Evolutionary conservation across 1,140 invertebrate genomes (phyloP).

Genomic region (Probaryconus sp.): DNA sequence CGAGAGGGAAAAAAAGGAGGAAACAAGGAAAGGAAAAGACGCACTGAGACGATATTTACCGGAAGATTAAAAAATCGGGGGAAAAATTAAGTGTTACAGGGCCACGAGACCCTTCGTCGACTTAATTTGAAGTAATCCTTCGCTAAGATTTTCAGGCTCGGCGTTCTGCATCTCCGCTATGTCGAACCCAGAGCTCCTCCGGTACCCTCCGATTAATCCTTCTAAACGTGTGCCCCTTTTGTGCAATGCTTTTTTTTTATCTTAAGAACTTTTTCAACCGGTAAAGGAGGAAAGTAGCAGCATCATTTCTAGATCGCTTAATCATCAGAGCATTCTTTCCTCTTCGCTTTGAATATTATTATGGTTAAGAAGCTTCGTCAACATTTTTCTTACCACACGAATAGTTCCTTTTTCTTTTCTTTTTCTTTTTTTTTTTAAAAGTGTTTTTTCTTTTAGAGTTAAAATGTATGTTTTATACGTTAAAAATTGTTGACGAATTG

Average conservation of each 20-base stretch:
- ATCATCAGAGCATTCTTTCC: conserved; percentile 32
- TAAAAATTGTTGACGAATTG: too few species aligned
- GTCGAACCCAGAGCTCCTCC: conserved; percentile 50
- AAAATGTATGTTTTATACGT: too few species aligned
- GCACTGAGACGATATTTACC: conserved; percentile 76
- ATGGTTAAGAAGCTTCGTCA: conserved; percentile 14
- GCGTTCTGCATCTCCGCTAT: conserved; percentile 46
- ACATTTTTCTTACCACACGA: background rate
- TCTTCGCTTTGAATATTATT: conserved; percentile 30
- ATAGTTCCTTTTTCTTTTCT: too few species aligned
- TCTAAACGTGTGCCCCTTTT: conserved; percentile 58
- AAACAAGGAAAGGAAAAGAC: conserved; percentile 55
- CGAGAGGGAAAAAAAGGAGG: conserved; percentile 56
- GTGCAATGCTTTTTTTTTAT: conserved; percentile 58
- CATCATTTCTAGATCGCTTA: conserved; percentile 37
- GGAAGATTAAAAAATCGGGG: conserved; percentile 79
- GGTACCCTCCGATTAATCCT: conserved; percentile 63
- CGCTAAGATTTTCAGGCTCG: conserved; percentile 73
- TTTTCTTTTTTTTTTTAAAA: too few species aligned
- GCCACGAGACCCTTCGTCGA: conserved; percentile 71
- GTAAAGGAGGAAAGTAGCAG: conserved; percentile 44
- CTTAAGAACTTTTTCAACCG: conserved; percentile 46
- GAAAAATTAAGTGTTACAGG: conserved; percentile 79
- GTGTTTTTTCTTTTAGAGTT: too few species aligned
- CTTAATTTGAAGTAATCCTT: conserved; percentile 77